Evolutionary conservation across 2,888 invertebrate species (phyloP), one percentile per base, ranked within the genome.

Genomic region (Tenthredo scrophulariae): DNA sequence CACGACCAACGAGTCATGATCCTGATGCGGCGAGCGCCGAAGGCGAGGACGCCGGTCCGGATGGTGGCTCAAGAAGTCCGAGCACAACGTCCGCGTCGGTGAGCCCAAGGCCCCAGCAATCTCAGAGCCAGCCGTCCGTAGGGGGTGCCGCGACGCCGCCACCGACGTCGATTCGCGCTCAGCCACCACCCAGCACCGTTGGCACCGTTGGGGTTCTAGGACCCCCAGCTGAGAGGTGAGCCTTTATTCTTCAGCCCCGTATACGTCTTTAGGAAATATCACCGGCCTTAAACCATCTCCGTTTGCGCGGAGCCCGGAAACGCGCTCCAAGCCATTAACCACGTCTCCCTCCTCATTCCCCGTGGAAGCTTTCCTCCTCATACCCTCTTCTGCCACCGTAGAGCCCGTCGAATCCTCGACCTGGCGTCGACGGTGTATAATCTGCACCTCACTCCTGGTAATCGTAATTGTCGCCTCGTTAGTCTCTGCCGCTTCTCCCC

Each of bases 111-210:
- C 93, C 93, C 86, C 91, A 92, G 86, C 92, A 91, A 87, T 87
- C 94, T 58, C 94, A 93, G 87, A 95, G 95, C 91, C 95, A 92
- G 89, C 90, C 95, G 84, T 94, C 95, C 85, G 94, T 95, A 85
- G 95, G 95, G 77, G 94, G 94, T 84, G 94, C 94, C 88, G 94
- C 95, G 67, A 95, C 95, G 89, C 96, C 94, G 91, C 96, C 94
- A 91, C 94, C 90, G 91, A 91, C 94, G 26, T 95, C 96, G 18
- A 91, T 92, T 37, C 96, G 96, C 62, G 94, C 95, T 1, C 96
- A 96, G 88, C 94, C 83, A 46, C 84, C 72, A 6, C 72, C 84
- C 58, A 80, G 74, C 75, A 84, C 83, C 85, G 84, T 84, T 84
- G 70, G 85, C 40, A 82, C 91, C 86, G 90, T 88, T 65, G 90